Evolutionary conservation across 1,140 invertebrate genomes (phyloP), one percentile per base, ranked within the genome.

Genomic region (Chionoecetes opilio): DNA sequence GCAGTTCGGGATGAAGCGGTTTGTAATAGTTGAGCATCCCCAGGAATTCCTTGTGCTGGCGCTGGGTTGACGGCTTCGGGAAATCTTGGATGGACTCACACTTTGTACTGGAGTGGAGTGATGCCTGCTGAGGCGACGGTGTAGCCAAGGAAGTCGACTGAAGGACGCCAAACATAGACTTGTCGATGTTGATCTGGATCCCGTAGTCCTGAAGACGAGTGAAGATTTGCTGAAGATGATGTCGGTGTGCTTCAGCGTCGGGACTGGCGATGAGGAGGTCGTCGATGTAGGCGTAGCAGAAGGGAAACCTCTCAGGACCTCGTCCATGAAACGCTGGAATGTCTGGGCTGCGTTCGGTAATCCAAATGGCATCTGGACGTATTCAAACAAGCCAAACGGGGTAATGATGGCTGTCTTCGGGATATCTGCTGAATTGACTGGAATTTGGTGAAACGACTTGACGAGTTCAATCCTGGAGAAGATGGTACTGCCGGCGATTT

Each of bases 301-400:
- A 8, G 96, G 97, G 37, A 97, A 93, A 17, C 94, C 5, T 97
- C 38, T 3, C 3, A 41, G 38, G 38, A 41, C 38, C 96, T 21
- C 94, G 41, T 97, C 96, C 89, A 97, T 97, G 21, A 96, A 95
- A 32, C 97, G 87, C 95, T 97, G 97, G 95, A 97, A 97, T 29
- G 97, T 96, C 26, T 97, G 96, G 26, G 97, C 96, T 29, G 97
- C 96, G 96, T 97, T 97, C 31, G 92, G 94, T 32, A 97, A 95
- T 46, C 97, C 97, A 96, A 97, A 97, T 31, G 96, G 97, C 96
- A 97, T 97, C 21, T 94, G 75, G 0, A 93, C n/a, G 92, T 96
- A 97, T 92, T 97, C 97, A 63, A 96, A 97, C 0, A 97, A 94
- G 0, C 97, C 97, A 86, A 96, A 97, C 26, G 96, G 96, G 2